Conservation (phyloP, 2,797 vertebrate species). For the Leptoclinus maculatus region DNA sequence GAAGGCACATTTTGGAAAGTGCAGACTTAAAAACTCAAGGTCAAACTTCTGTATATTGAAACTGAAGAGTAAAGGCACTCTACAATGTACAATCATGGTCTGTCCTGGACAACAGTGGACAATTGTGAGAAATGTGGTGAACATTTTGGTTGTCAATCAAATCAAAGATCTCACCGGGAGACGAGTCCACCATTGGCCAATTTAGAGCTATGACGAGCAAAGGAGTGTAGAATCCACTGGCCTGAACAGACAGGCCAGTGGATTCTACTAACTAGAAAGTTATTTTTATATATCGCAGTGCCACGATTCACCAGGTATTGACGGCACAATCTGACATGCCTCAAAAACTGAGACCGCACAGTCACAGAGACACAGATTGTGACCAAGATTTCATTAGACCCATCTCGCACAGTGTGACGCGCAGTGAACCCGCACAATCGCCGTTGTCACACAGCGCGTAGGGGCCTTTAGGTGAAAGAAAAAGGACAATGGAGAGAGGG, state of each 20-base stretch:
- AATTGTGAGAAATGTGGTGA: neutral
- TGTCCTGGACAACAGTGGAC: neutral
- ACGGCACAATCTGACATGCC: constrained; percentile 19
- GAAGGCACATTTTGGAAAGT: constrained; percentile 10
- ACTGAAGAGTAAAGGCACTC: neutral
- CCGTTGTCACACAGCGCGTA: constrained; percentile 17
- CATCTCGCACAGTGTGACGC: constrained; percentile 5
- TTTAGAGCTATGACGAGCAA: neutral
- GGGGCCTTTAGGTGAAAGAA: neutral
- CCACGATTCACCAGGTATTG: constrained; percentile 10
- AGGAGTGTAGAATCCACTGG: neutral
- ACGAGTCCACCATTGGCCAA: neutral
- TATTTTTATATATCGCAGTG: neutral
- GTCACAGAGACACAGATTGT: constrained; percentile 19
- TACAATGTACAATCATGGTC: neutral
- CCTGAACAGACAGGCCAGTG: neutral
- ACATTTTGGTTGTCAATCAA: neutral
- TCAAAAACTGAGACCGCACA: constrained; percentile 5
- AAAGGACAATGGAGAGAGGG: neutral
- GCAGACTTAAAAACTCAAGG: constrained; percentile 32
- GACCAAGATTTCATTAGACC: constrained; percentile 34
- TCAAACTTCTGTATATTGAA: constrained; percentile 30
- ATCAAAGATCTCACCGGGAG: neutral
- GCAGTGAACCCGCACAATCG: constrained; percentile 26
- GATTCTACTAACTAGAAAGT: neutral